A percentile compares a stretch with the other conserved stretches of the same genome.
Conservation (phyloP, 2,888 invertebrate species). For the Heliconius aoede region DNA sequence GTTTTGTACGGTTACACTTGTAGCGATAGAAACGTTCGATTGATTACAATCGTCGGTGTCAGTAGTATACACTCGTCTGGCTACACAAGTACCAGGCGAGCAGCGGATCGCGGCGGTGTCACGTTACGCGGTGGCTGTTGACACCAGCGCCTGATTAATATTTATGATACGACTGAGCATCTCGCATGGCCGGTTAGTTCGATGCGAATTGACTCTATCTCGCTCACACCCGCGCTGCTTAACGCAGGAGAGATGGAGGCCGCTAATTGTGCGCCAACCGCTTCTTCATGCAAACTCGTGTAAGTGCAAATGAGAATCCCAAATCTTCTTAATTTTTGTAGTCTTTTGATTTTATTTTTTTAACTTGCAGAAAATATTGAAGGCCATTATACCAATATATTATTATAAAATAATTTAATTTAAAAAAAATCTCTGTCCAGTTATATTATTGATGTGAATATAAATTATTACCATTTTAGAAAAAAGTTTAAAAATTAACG, state of each 20-base stretch:
- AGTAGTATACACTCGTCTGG: slow-evolving; percentile 62
- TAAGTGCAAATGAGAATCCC: slow-evolving; percentile 81
- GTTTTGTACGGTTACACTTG: background rate
- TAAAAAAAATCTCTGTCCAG: background rate
- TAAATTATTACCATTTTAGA: background rate
- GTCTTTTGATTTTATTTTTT: slow-evolving; percentile 61
- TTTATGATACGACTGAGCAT: slow-evolving; percentile 84
- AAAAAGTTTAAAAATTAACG: background rate
- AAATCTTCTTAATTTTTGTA: slow-evolving; percentile 75
- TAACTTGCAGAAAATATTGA: slow-evolving; percentile 54
- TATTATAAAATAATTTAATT: background rate
- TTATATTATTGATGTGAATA: background rate
- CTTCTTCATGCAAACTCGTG: slow-evolving; percentile 72
- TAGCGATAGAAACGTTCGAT: slow-evolving; percentile 42
- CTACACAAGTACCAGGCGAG: slow-evolving; percentile 73
- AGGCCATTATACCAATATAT: slow-evolving; percentile 51
- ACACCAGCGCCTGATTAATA: slow-evolving; percentile 84
- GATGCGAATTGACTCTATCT: slow-evolving; percentile 76
- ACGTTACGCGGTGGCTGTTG: slow-evolving; percentile 84
- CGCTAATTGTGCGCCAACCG: slow-evolving; percentile 66
- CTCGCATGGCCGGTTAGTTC: slow-evolving; percentile 82
- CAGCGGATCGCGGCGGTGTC: slow-evolving; percentile 80
- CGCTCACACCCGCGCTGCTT: slow-evolving; percentile 62
- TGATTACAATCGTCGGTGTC: slow-evolving; percentile 48
- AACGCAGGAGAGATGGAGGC: slow-evolving; percentile 57